Evolutionary conservation across 1,140 invertebrate species (phyloP), one percentile per base, ranked within the genome.

Genomic region (Wasmannia auropunctata): DNA sequence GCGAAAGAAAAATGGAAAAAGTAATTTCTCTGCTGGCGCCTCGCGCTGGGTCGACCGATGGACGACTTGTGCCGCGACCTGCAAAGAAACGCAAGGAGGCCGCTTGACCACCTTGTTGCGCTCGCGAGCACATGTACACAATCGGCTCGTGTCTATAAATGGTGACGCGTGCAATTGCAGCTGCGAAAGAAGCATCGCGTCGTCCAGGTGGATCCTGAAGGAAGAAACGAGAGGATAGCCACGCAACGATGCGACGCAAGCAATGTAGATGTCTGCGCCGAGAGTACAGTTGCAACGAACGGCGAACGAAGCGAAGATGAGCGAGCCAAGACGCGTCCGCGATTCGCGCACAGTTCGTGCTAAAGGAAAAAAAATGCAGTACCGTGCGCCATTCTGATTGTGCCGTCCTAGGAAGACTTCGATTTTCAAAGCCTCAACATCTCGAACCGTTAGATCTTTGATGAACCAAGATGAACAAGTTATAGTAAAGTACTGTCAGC

Each of bases 1-100:
- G 79, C 86, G 90, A 91, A 91, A 88, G 91, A 92, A 92, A 92
- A 92, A 92, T 91, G 90, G 91, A 91, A 92, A 92, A 91, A 92
- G 91, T 91, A 91, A 92, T 92, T 92, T 92, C 91, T 91, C 88
- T 75, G 54, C 43, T 89, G 89, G 77, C 83, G 89, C 88, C 80
- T 85, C 76, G 77, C 56, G 74, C 84, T 87, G 60, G 75, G 87
- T 69, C 90, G 79, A 37, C 56, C 74, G 70, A 70, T 90, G 89
- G 60, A 76, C 88, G 76, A 87, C 86, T 90, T 87, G 85, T 79
- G 77, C 86, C 74, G 46, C 79, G 85, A 89, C 87, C 91, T 84
- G 87, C 87, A 69, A 86, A 90, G 81, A 80, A 81, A 54, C 65
- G 79, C 83, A 90, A 87, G 65, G 86, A 91, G 91, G 91, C 90